phyloP scores from a whole-genome alignment of 2,888 invertebrate genomes.

The Fragum fragum region DNA sequence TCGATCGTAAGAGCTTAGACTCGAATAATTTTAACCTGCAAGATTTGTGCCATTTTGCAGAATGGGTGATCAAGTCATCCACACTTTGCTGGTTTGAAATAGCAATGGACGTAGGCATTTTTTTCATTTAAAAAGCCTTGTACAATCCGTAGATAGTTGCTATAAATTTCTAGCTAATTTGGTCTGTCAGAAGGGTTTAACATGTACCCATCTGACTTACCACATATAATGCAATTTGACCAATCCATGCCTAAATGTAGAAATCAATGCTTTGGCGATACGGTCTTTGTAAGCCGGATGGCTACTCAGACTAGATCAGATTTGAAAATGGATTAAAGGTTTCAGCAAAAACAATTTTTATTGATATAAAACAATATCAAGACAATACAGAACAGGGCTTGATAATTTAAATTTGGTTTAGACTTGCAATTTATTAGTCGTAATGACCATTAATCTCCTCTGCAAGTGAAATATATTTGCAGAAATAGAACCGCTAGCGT shows the following conservation, averaged over 20 bases:
- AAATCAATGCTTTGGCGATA: neutral
- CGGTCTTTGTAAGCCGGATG: neutral
- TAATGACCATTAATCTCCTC: neutral
- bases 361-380: neutral
- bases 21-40: neutral
- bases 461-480: neutral
- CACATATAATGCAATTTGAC: constrained; percentile 6
- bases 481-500: neutral
- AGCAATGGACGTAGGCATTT: constrained; percentile 2
- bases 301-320: neutral
- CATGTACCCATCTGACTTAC: neutral
- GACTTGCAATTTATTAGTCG: neutral
- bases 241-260: neutral
- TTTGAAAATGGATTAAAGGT: neutral
- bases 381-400: neutral
- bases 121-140: neutral
- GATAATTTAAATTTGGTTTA: neutral
- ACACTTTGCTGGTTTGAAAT: neutral
- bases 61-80: neutral
- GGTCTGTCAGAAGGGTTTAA: neutral
- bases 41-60: constrained; percentile 18
- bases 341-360: neutral
- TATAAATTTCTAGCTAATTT: neutral
- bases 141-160: neutral
- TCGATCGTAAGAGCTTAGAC: neutral